Percentiles rank a stretch among this genome's conserved stretches.
phyloP scores from a whole-genome alignment of 2,797 vertebrate genomes.

The Neosilurus hyrtlii region DNA sequence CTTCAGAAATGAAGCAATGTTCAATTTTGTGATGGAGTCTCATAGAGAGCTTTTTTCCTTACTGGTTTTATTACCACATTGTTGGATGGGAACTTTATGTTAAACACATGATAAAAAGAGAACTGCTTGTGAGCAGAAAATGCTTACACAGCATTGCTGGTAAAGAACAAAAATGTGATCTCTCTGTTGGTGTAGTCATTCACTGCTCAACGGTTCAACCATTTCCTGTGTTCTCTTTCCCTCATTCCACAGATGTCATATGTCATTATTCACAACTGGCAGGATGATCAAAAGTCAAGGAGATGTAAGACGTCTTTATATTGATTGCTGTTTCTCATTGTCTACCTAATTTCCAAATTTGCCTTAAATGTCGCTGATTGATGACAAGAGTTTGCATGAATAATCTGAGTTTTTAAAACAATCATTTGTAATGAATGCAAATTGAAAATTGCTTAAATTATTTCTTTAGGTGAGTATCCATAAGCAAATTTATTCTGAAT shows the following conservation, averaged over 20 bases:
- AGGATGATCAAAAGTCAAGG: conserved; percentile 85
- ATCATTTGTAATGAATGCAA: not conserved
- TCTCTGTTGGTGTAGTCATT: not conserved
- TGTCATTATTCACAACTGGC: conserved; percentile 63
- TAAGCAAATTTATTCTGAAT: not conserved
- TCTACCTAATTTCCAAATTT: not conserved
- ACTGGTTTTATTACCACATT: conserved; percentile 13
- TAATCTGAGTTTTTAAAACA: not conserved
- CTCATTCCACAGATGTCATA: conserved; percentile 69
- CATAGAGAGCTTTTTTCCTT: not conserved
- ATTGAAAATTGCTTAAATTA: not conserved
- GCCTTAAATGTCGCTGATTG: not conserved
- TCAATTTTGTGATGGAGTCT: conserved; percentile 1
- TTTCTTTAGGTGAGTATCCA: not conserved
- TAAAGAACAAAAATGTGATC: not conserved
- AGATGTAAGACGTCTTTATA: conserved; percentile 77
- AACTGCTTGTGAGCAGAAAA: conserved; percentile 16
- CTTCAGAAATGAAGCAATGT: not conserved
- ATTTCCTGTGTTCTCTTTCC: conserved; percentile 6
- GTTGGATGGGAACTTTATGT: conserved; percentile 3
- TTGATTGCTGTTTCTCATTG: not conserved
- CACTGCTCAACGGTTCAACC: not conserved
- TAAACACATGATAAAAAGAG: conserved; percentile 8
- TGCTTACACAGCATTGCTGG: not conserved
- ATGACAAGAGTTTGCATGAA: not conserved